Percentiles rank a stretch among this genome's conserved stretches.
Conservation (phyloP, 2,797 vertebrate genomes). For the Propithecus deckenii region DNA sequence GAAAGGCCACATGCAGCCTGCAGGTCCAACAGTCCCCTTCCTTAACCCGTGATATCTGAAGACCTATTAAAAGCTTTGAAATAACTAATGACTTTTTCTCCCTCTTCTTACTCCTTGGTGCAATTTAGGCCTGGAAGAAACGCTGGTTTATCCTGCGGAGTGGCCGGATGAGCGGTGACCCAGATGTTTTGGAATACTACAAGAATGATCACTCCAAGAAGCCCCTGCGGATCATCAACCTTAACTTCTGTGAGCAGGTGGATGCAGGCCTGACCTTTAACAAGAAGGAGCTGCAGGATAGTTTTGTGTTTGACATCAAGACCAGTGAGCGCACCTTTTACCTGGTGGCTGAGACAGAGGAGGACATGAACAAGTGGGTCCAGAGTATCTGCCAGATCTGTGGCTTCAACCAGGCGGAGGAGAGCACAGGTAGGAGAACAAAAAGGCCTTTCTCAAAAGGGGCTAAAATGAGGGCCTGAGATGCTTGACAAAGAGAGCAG, state of each 20-base stretch:
- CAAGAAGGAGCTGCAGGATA: slow-evolving; percentile 98
- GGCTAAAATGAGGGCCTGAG: not conserved
- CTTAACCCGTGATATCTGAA: not conserved
- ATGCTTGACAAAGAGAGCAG: not conserved
- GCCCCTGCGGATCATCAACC: slow-evolving; percentile 96
- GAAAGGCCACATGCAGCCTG: not conserved
- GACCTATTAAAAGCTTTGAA: not conserved
- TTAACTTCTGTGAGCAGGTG: slow-evolving; percentile 98
- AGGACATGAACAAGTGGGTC: slow-evolving; percentile 99
- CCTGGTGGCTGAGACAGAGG: slow-evolving; percentile 97
- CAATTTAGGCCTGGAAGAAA: slow-evolving; percentile 96
- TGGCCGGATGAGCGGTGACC: slow-evolving; percentile 98
- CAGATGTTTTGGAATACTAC: slow-evolving; percentile 98
- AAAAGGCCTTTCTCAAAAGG: not conserved
- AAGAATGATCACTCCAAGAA: slow-evolving; percentile 99
- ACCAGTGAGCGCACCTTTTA: slow-evolving; percentile 99
- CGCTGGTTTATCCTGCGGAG: slow-evolving; percentile 98
- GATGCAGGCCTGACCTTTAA: slow-evolving; percentile 97
- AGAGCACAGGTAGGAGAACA: slow-evolving; percentile 89
- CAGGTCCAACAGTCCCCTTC: not conserved
- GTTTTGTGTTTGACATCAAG: slow-evolving; percentile 99
- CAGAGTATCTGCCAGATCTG: slow-evolving; percentile 99
- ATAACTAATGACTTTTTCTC: not conserved
- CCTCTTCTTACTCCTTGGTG: not conserved
- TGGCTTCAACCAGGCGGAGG: slow-evolving; percentile 98